Percentiles rank a stretch among this genome's conserved stretches.
Evolutionary conservation across 2,113 vertebrate species (phyloP).

Genomic region (Hystrix cristata): DNA sequence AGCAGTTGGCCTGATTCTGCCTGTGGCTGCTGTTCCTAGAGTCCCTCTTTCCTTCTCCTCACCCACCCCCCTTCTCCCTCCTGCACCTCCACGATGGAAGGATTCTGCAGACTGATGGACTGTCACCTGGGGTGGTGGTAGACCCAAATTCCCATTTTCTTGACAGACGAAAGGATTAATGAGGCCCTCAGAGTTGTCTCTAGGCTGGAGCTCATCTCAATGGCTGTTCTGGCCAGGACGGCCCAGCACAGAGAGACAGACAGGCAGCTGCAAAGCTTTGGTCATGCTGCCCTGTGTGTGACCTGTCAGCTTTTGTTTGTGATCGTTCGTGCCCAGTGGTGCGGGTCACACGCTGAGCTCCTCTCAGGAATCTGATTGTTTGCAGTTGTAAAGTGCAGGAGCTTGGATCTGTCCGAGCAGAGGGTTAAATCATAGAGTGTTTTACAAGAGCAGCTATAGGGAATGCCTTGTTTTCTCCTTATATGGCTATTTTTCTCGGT

Average conservation of each 20-base stretch:
- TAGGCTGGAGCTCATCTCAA: conserved; percentile 1
- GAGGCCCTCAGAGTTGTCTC: conserved; percentile 43
- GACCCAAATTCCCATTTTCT: conserved; percentile 16
- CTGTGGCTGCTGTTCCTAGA: background rate
- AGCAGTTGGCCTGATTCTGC: background rate
- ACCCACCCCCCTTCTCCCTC: background rate
- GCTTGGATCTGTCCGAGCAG: conserved; percentile 80
- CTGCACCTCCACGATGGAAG: background rate
- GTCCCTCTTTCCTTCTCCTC: background rate
- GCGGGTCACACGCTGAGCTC: conserved; percentile 71
- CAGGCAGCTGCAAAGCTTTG: conserved; percentile 52
- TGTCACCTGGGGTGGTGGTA: conserved; percentile 46
- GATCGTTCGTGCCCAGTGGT: conserved; percentile 63
- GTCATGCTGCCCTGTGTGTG: conserved; percentile 74
- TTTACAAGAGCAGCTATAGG: conserved; percentile 85
- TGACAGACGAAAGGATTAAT: conserved; percentile 59
- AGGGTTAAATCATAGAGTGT: conserved; percentile 85
- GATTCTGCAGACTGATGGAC: conserved; percentile 40
- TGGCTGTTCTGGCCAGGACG: background rate
- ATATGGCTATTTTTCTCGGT: conserved; percentile 85
- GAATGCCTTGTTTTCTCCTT: conserved; percentile 85
- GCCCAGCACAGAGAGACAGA: background rate
- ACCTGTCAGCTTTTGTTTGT: conserved; percentile 78
- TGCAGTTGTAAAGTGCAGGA: conserved; percentile 77
- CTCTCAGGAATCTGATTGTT: conserved; percentile 79